Percentiles rank a stretch among this genome's conserved stretches.
Conservation (phyloP, 2,888 invertebrate genomes). For the Campopleginae sp. region DNA sequence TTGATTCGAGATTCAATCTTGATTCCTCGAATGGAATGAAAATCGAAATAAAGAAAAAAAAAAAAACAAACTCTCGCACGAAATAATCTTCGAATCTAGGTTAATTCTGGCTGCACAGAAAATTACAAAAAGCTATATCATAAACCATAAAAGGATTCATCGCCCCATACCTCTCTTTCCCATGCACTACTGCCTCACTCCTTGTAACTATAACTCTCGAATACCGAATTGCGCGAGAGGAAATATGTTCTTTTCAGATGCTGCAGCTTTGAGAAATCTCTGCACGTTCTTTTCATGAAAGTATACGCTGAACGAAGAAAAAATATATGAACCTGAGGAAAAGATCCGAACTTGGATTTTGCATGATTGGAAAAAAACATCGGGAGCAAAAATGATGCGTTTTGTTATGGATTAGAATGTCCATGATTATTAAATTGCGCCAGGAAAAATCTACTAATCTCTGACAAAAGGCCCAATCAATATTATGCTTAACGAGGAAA, state of each 20-base stretch:
- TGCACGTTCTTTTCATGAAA: slow-evolving; percentile 52
- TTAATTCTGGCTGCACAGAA: background rate
- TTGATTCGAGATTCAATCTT: background rate
- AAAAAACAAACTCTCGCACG: background rate
- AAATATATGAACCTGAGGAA: slow-evolving; percentile 20
- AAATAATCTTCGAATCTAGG: background rate
- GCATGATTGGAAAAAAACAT: slow-evolving; percentile 32
- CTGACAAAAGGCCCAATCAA: background rate
- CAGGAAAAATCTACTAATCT: background rate
- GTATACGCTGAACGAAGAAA: slow-evolving; percentile 49
- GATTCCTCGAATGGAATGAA: background rate
- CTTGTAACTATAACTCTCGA: slow-evolving; percentile 1
- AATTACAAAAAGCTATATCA: slow-evolving; percentile 5
- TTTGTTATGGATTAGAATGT: background rate
- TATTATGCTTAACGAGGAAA: background rate
- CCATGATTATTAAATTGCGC: background rate
- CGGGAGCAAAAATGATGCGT: background rate
- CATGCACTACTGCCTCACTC: background rate
- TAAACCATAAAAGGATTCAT: background rate
- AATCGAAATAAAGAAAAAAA: background rate
- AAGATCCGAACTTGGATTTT: slow-evolving; percentile 32
- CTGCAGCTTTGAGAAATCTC: slow-evolving; percentile 52
- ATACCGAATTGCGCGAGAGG: slow-evolving; percentile 23
- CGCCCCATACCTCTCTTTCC: background rate
- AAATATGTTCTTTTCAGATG: slow-evolving; percentile 30